Conservation (phyloP, 2,797 vertebrate genomes). For the Eulemur albifrons region DNA sequence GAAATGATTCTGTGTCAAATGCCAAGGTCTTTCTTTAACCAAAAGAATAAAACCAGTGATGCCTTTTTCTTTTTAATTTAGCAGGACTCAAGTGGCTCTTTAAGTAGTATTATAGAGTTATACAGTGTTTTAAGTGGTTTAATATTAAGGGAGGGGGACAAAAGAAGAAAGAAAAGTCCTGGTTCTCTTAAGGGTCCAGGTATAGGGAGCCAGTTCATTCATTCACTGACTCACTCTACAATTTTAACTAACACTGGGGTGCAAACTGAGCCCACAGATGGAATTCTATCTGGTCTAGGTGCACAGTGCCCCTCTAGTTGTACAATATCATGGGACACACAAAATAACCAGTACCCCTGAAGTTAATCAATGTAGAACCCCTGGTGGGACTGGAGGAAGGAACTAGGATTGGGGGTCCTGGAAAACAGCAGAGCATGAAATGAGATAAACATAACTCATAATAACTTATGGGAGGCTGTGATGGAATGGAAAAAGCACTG, state of each 20-base stretch:
- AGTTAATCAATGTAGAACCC: not conserved
- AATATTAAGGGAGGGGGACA: not conserved
- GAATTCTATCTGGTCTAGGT: not conserved
- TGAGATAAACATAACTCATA: not conserved
- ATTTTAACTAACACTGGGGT: not conserved
- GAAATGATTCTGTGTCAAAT: not conserved
- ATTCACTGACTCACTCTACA: not conserved
- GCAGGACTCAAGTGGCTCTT: not conserved
- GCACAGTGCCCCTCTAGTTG: not conserved
- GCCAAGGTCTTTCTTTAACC: not conserved
- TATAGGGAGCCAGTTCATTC: not conserved
- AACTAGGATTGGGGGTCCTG: not conserved
- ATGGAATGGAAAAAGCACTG: not conserved
- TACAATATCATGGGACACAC: not conserved
- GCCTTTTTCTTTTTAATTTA: constrained; percentile 29
- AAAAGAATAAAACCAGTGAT: not conserved
- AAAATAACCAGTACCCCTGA: not conserved
- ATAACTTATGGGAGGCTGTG: not conserved
- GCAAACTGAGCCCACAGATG: not conserved
- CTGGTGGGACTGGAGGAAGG: not conserved
- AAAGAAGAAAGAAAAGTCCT: not conserved
- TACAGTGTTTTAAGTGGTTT: not conserved
- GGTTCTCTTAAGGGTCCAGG: not conserved
- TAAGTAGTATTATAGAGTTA: not conserved
- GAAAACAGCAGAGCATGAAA: not conserved